These are phyloP conservation scores for Dicyrtoma fusca DNA, from an alignment of 2,888 invertebrate species.

Conservation along the genomic window DNA sequence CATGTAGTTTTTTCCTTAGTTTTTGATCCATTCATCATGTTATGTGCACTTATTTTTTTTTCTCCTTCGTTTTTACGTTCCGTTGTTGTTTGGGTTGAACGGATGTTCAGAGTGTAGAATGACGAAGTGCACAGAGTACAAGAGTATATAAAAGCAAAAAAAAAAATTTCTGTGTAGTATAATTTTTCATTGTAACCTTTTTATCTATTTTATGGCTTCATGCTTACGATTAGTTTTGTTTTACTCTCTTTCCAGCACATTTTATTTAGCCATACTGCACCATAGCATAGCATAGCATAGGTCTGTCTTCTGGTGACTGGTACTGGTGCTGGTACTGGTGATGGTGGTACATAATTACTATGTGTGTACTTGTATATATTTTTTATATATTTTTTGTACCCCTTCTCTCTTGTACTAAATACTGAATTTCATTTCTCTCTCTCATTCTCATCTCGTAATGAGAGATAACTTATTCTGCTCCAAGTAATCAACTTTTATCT, in stretches of 20 bases:
- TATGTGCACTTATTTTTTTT: not conserved
- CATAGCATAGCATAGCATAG: too few species aligned
- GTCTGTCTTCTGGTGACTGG: not conserved
- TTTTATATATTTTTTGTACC: not conserved
- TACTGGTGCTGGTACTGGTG: too few species aligned
- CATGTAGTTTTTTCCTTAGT: constrained; percentile 29
- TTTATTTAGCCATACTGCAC: not conserved
- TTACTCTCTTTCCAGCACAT: constrained; percentile 24
- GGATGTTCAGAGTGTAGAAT: constrained; percentile 22
- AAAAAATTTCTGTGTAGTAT: constrained; percentile 30
- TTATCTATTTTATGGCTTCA: constrained; percentile 42
- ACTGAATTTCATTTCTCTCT: constrained; percentile 20
- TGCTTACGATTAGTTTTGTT: constrained; percentile 37
- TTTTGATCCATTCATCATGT: constrained; percentile 36
- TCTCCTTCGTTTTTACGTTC: too few species aligned
- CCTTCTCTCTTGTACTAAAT: not conserved
- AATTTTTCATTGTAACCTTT: constrained; percentile 40
- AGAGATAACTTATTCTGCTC: constrained; percentile 30
- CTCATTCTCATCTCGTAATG: constrained; percentile 2
- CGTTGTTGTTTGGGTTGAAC: constrained; percentile 22
- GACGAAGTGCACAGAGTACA: not conserved
- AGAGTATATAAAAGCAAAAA: not conserved
- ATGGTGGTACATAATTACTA: too few species aligned
- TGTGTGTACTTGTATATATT: too few species aligned
- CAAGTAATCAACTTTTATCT: constrained; percentile 30